These are phyloP conservation scores for Corynorhinus townsendii DNA, from an alignment of 2,113 vertebrate genomes.

Conservation along the genomic window DNA sequence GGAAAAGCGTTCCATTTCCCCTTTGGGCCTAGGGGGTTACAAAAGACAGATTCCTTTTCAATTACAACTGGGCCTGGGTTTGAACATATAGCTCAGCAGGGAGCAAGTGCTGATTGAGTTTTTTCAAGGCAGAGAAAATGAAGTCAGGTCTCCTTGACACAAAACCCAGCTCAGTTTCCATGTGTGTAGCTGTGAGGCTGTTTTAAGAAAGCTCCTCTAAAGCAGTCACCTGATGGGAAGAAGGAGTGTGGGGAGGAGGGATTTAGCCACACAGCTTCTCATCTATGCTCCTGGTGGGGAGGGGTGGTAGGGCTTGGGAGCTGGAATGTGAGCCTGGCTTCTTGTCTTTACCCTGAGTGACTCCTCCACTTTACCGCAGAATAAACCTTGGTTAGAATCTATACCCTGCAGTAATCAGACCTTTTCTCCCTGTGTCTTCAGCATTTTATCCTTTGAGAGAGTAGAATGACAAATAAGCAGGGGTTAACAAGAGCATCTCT, in stretches of 20 bases:
- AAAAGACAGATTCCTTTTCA: conserved; percentile 72
- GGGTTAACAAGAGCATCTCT: neutral
- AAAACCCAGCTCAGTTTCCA: conserved; percentile 41
- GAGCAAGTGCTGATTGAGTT: neutral
- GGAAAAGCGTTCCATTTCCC: conserved; percentile 74
- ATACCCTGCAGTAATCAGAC: neutral
- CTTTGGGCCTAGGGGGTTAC: conserved; percentile 54
- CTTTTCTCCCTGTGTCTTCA: neutral
- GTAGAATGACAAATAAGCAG: neutral
- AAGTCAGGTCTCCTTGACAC: conserved; percentile 57
- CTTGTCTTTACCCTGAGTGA: neutral
- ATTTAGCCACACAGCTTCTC: neutral
- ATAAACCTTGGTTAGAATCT: neutral
- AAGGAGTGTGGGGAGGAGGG: neutral
- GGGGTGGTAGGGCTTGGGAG: neutral
- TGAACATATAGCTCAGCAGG: neutral
- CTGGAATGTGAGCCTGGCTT: neutral
- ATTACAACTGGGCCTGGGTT: neutral
- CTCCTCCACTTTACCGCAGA: neutral
- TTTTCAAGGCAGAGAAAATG: conserved; percentile 59
- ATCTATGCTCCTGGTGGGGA: accelerated
- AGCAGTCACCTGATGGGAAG: neutral
- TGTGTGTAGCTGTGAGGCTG: neutral
- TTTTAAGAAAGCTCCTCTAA: neutral
- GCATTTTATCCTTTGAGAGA: neutral